Evolutionary conservation across 2,888 invertebrate species (phyloP).

Genomic region (Ennomos fuscantarius): DNA sequence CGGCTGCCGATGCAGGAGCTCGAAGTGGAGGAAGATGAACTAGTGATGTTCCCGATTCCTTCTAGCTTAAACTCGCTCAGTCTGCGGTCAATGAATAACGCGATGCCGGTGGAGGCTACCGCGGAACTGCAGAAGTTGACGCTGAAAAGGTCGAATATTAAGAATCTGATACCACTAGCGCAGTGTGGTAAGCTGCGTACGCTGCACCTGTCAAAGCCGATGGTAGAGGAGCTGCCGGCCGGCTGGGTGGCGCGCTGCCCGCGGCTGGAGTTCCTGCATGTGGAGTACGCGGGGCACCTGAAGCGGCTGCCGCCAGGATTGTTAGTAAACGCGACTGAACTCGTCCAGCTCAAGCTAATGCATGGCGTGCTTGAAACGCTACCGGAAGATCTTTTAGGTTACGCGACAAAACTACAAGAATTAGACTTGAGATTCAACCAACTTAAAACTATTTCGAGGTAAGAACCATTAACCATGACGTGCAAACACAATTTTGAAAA

Average conservation of each 20-base stretch:
- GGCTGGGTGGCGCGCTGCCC: constrained; percentile 23
- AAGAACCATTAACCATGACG: neutral
- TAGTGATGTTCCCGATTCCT: constrained; percentile 12
- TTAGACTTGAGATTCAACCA: constrained; percentile 32
- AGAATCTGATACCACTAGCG: constrained; percentile 3
- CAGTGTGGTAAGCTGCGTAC: constrained; percentile 22
- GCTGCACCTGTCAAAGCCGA: constrained; percentile 39
- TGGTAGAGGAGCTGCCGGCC: constrained; percentile 27
- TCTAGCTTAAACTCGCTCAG: neutral
- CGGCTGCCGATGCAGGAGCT: constrained; percentile 15
- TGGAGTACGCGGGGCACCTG: constrained; percentile 13
- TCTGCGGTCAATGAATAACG: neutral
- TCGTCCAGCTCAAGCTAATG: constrained; percentile 38
- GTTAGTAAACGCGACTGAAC: constrained; percentile 37
- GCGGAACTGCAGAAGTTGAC: constrained; percentile 13
- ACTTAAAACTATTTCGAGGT: constrained; percentile 46
- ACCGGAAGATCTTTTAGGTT: neutral
- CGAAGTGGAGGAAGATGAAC: constrained; percentile 14
- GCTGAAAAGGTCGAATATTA: constrained; percentile 18
- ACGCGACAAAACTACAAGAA: neutral
- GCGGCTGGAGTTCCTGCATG: constrained; percentile 9
- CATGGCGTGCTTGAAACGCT: neutral
- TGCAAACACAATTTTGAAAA: too few species aligned
- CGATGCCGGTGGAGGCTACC: constrained; percentile 16
- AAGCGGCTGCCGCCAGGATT: constrained; percentile 41